Evolutionary conservation across 2,113 vertebrate species (phyloP).

Genomic region (Greenwoodochromis staneri): DNA sequence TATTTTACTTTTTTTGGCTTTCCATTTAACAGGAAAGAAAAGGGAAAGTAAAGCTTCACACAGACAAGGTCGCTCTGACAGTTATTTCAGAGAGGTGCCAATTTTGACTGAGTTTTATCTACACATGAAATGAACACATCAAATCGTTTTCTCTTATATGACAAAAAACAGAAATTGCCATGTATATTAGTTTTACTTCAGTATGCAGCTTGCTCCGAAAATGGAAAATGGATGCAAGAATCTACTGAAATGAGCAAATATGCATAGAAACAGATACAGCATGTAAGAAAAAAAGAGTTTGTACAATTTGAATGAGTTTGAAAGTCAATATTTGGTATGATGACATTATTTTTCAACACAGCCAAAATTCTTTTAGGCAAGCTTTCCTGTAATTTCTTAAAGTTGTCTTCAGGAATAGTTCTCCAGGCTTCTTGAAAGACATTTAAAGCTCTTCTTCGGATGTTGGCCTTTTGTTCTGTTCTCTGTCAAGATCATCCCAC

Average conservation of each 20-base stretch:
- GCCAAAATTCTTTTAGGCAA: neutral
- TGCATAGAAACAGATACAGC: neutral
- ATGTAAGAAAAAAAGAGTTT: neutral
- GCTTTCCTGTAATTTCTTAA: neutral
- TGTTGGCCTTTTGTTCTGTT: neutral
- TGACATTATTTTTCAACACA: neutral
- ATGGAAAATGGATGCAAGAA: neutral
- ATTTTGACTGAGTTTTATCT: neutral
- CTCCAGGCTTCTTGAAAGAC: neutral
- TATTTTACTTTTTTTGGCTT: neutral
- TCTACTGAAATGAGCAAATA: neutral
- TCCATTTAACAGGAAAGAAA: neutral
- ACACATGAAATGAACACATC: neutral
- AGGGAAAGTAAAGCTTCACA: neutral
- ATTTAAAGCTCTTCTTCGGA: neutral
- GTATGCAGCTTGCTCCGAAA: neutral
- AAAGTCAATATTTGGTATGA: neutral
- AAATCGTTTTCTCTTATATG: neutral
- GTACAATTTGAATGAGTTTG: neutral
- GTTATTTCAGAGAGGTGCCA: neutral
- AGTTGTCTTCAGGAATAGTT: neutral
- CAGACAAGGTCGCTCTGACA: neutral
- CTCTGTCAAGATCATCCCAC: rapidly evolving
- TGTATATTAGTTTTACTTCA: neutral
- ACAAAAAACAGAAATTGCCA: neutral